Percentiles rank a stretch among this genome's conserved stretches.
Evolutionary conservation across 2,888 invertebrate species (phyloP).

Genomic region (Oscheius onirici): DNA sequence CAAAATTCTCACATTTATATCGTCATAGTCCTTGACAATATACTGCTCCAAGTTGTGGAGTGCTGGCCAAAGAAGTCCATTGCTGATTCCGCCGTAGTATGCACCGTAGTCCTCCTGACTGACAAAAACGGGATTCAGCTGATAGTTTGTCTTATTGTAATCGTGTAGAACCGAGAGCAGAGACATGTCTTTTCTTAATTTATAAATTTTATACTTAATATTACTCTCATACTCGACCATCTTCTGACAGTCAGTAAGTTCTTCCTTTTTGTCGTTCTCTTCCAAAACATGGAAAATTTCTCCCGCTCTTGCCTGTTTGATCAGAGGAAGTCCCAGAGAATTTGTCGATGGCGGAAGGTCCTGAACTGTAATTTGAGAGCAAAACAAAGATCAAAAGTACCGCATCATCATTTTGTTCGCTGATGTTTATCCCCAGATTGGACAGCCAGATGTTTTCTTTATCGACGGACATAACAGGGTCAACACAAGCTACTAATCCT

Average conservation of each 20-base stretch:
- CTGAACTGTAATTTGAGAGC: constrained; percentile 20
- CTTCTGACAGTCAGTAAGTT: constrained; percentile 49
- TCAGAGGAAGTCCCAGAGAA: constrained; percentile 62
- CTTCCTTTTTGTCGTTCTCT: constrained; percentile 54
- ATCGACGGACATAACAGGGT: constrained; percentile 65
- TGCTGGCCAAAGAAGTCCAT: constrained; percentile 67
- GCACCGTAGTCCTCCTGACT: constrained; percentile 63
- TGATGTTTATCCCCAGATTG: constrained; percentile 57
- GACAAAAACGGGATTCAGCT: constrained; percentile 66
- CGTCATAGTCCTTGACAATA: constrained; percentile 63
- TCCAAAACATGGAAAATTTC: constrained; percentile 63
- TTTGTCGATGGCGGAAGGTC: constrained; percentile 57
- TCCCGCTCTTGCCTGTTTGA: constrained; percentile 61
- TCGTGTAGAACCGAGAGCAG: constrained; percentile 61
- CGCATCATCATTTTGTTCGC: constrained; percentile 43
- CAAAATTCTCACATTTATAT: constrained; percentile 37
- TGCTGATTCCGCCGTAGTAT: constrained; percentile 67
- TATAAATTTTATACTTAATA: not conserved
- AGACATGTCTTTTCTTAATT: constrained; percentile 60
- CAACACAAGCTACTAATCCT: constrained; percentile 66
- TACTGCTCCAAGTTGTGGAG: constrained; percentile 64
- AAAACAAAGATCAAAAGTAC: not conserved
- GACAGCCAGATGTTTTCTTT: constrained; percentile 63
- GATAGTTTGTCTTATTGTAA: constrained; percentile 64
- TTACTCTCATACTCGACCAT: constrained; percentile 52